These are phyloP conservation scores for Dryococelus australis DNA, from an alignment of 2,888 invertebrate genomes.

Conservation along the genomic window DNA sequence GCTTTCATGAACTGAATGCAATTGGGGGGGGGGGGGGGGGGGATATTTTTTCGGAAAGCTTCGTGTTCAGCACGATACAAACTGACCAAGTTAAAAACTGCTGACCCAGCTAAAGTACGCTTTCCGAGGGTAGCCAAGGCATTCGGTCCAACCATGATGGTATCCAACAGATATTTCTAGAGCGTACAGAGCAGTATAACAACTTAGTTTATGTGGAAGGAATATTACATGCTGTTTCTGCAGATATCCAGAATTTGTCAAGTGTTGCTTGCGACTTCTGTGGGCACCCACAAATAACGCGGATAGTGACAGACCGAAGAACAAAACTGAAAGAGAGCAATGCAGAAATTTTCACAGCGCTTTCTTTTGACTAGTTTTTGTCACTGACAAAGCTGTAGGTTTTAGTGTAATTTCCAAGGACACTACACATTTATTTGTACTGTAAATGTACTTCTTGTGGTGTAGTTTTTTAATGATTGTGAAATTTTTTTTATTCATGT, in stretches of 20 bases:
- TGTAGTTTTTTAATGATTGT: too few relatives aligned
- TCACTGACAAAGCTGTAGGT: slow-evolving; percentile 20
- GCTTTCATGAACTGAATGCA: too few relatives aligned
- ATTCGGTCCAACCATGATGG: not conserved
- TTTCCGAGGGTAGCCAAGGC: too few relatives aligned
- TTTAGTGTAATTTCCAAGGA: too few relatives aligned
- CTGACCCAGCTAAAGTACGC: too few relatives aligned
- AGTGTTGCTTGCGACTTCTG: not conserved
- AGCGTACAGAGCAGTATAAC: not conserved
- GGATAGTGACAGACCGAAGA: not conserved
- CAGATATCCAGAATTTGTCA: not conserved
- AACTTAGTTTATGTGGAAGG: not conserved
- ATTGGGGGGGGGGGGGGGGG: too few relatives aligned
- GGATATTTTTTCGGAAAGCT: too few relatives aligned
- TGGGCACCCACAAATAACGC: not conserved
- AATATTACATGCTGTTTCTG: not conserved
- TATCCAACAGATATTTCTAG: not conserved
- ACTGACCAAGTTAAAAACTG: too few relatives aligned
- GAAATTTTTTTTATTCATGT: too few relatives aligned
- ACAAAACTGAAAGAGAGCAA: not conserved
- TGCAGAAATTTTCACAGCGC: not conserved
- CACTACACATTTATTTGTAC: too few relatives aligned
- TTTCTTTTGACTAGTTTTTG: not conserved
- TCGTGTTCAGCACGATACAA: too few relatives aligned
- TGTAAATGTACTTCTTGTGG: too few relatives aligned